Percentiles rank a stretch among this genome's conserved stretches.
phyloP scores from a whole-genome alignment of 2,797 vertebrate genomes.

The Helostoma temminkii region DNA sequence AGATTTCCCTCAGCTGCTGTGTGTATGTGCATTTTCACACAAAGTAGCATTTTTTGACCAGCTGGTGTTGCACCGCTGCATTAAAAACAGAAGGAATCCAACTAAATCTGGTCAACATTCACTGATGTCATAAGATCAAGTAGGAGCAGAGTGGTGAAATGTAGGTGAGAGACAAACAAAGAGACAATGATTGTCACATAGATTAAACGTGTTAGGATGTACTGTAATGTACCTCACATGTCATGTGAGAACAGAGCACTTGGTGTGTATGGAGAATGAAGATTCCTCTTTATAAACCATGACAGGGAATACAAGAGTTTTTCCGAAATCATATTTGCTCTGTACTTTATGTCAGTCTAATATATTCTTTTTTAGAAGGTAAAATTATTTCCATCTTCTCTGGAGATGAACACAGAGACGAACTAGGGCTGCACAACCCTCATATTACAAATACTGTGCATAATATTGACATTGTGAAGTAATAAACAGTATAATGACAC shows the following conservation, averaged over 20 bases:
- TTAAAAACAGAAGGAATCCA: slow-evolving; percentile 24
- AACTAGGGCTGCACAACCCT: too few species aligned
- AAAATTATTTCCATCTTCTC: too few species aligned
- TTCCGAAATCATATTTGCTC: slow-evolving; percentile 6
- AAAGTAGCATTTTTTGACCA: slow-evolving; percentile 4
- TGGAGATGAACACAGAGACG: too few species aligned
- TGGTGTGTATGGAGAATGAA: not conserved
- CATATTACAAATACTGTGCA: too few species aligned
- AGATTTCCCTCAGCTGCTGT: slow-evolving; percentile 9
- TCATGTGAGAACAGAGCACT: slow-evolving; percentile 21
- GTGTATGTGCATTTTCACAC: not conserved
- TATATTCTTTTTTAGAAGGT: too few species aligned
- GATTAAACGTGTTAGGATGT: not conserved
- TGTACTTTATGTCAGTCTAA: slow-evolving; percentile 18
- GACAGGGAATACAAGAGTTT: slow-evolving; percentile 27
- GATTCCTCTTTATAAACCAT: slow-evolving; percentile 12
- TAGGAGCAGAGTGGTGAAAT: not conserved
- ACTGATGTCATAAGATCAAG: slow-evolving; percentile 14
- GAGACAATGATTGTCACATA: not conserved
- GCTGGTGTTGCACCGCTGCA: slow-evolving; percentile 5
- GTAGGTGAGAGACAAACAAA: not conserved
- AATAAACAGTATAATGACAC: too few species aligned
- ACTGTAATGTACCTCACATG: slow-evolving; percentile 1
- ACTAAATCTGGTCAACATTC: slow-evolving; percentile 1
- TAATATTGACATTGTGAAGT: too few species aligned